Conservation (phyloP, 1,140 invertebrate genomes). For the Neocloeon triangulifer region DNA sequence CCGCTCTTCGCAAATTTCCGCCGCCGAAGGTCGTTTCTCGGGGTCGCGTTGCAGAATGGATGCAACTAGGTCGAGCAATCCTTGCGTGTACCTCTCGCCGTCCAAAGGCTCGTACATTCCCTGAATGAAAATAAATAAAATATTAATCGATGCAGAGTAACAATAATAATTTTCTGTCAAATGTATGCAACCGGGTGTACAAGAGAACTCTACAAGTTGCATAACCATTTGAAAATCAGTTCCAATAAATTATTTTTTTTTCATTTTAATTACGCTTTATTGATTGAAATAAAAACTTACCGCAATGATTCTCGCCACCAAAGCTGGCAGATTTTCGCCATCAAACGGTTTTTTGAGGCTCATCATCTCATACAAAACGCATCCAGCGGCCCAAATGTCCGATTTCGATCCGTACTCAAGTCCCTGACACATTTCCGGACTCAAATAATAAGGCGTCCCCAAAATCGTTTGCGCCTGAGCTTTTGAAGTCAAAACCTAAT, state of each 20-base stretch:
- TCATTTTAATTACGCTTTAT: too few relatives aligned
- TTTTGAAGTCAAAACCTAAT: slow-evolving; percentile 12
- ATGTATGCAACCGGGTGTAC: too few relatives aligned
- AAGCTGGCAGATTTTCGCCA: too few relatives aligned
- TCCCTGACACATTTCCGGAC: slow-evolving; percentile 61
- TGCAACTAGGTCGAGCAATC: slow-evolving; percentile 33
- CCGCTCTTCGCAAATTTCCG: slow-evolving; percentile 27
- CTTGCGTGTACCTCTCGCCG: slow-evolving; percentile 46
- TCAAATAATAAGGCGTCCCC: slow-evolving; percentile 67
- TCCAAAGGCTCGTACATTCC: too few relatives aligned
- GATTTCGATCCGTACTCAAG: slow-evolving; percentile 48
- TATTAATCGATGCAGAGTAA: too few relatives aligned
- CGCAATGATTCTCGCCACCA: too few relatives aligned
- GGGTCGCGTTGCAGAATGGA: slow-evolving; percentile 39
- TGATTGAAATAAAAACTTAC: too few relatives aligned
- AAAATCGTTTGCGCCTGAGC: slow-evolving; percentile 38
- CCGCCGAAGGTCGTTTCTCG: slow-evolving; percentile 32
- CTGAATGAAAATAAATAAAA: too few relatives aligned
- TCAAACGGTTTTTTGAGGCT: slow-evolving; percentile 33
- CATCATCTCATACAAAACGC: slow-evolving; percentile 55
- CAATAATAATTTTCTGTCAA: too few relatives aligned
- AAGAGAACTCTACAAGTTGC: too few relatives aligned
- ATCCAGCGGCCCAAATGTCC: slow-evolving; percentile 72
- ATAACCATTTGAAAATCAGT: too few relatives aligned
- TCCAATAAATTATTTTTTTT: too few relatives aligned